Evolutionary conservation across 35 echinoderm and acorn worm species (phyloP), one percentile per base, ranked within the genome.

Genomic region (Ptychodera flava): DNA sequence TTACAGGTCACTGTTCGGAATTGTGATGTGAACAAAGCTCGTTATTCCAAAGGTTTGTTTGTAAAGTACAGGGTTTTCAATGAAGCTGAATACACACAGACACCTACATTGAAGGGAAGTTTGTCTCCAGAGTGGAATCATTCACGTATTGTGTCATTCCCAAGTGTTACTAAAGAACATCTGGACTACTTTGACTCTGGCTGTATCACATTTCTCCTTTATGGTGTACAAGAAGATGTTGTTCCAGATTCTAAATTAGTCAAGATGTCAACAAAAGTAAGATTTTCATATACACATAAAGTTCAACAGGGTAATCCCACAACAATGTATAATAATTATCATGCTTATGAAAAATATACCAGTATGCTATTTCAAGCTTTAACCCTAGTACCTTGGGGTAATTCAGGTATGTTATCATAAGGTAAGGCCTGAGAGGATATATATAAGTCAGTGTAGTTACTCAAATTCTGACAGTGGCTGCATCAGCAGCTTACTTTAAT

Each of bases 1-100:
- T 45, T 36, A 6, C 84, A 97, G 95, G 92, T 97, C 33, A 45
- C 77, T 16, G 87, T 97, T 30, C 78, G 92, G 29, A 92, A 84
- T 64, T 92, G 92, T 30, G 95, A 97, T 75, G 88, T 97, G 80
- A 86, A 97, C 88, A 97, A 97, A 84, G 93, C 95, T 33, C 89
- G 95, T 30, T 97, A 87, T 88, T 97, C 95, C 37, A 89, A 89
- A 32, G 95, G 95, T 28, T 75, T 91, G 30, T 83, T 82, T 1
- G 95, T 97, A 6, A 94, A 94, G 36, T 97, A 97, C 78, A 91
- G 80, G 80, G 91, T 89, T 77, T 80, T 86, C 28, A 38, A 92
- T 31, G 95, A 97, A 33, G 36, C 6, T 10, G 90, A 92, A 0
- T 94, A 92, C 85, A 90, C 85, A 31, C 22, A 33, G 33, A 97